Evolutionary conservation across 2,113 vertebrate genomes (phyloP), one percentile per base, ranked within the genome.

Genomic region (Callipepla squamata): DNA sequence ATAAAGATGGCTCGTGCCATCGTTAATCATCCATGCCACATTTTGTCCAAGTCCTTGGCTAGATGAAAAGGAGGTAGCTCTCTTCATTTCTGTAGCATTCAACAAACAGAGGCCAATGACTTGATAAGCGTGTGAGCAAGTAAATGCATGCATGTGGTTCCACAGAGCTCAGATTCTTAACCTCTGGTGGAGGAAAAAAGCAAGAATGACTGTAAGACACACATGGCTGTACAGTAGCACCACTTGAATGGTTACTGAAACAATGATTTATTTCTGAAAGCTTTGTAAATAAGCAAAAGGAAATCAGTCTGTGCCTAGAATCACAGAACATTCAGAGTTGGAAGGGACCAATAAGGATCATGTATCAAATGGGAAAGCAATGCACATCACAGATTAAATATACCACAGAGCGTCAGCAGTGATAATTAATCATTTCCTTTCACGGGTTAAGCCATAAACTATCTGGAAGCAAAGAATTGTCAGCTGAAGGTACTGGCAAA

Each of bases 401-500:
- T 28, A 53, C 26, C 51, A 14, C 26, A 28, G 51, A 28, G 51
- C 28, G 25, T 53, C 26, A 53, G 26, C 51, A 50, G 7, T 26
- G 50, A 26, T 51, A 26, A 51, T 51, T 51, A 83, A 77, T 88
- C 4, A 74, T 61, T 89, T 67, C 50, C 44, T 75, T 88, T 90
- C 83, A 66, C 6, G 85, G 82, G 90, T 95, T 94, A 92, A 94
- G 44, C 68, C 0, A 1, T 55, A 62, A 92, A 93, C 51, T 89
- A 26, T 93, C 63, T 91, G 77, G 73, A 92, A 83, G 80, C 69
- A 58, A 75, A 80, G 77, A 79, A 76, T 34, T 89, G 88, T 88
- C 80, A 92, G 73, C 69, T 93, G 77, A 92, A 88, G 93, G 74
- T 88, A 55, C 51, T 93, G 87, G 85, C 91, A 95, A 94, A 91